A percentile compares a stretch with the other conserved stretches of the same genome.
phyloP scores from a whole-genome alignment of 1,140 invertebrate genomes.

The Drosophila repleta region DNA sequence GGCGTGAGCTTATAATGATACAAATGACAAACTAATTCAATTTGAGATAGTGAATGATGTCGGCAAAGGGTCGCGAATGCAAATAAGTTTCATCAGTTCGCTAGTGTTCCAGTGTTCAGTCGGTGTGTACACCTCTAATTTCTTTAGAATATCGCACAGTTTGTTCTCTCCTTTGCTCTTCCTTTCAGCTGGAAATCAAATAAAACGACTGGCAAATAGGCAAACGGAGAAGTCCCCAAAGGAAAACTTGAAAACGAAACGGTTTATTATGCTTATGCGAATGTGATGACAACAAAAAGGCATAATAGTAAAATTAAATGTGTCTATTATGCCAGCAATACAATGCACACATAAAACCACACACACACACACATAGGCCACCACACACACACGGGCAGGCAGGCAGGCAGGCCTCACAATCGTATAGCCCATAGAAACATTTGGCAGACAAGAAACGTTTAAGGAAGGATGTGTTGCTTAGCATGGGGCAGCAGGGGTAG shows the following conservation, averaged over 20 bases:
- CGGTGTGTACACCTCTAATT: slow-evolving; percentile 46
- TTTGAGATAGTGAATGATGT: neutral
- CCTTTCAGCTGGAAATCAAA: slow-evolving; percentile 61
- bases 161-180: slow-evolving; percentile 6
- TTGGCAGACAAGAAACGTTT: slow-evolving; percentile 77
- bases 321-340: slow-evolving; percentile 81
- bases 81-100: neutral
- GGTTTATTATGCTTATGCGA: slow-evolving; percentile 82
- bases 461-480: slow-evolving; percentile 81
- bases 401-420: slow-evolving; percentile 33
- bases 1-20: neutral
- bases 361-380: slow-evolving; percentile 36
- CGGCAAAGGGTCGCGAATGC: neutral
- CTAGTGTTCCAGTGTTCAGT: slow-evolving; percentile 1
- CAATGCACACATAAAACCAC: slow-evolving; percentile 78
- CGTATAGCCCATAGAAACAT: slow-evolving; percentile 56
- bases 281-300: slow-evolving; percentile 80
- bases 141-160: slow-evolving; percentile 31
- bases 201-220: slow-evolving; percentile 75
- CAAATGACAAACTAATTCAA: neutral
- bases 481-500: neutral
- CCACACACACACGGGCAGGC: slow-evolving; percentile 14
- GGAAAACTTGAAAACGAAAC: slow-evolving; percentile 73
- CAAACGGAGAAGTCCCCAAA: slow-evolving; percentile 45
- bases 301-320: slow-evolving; percentile 83